These are phyloP conservation scores for Tipula confusa DNA, from an alignment of 2,888 invertebrate genomes.

Conservation along the genomic window DNA sequence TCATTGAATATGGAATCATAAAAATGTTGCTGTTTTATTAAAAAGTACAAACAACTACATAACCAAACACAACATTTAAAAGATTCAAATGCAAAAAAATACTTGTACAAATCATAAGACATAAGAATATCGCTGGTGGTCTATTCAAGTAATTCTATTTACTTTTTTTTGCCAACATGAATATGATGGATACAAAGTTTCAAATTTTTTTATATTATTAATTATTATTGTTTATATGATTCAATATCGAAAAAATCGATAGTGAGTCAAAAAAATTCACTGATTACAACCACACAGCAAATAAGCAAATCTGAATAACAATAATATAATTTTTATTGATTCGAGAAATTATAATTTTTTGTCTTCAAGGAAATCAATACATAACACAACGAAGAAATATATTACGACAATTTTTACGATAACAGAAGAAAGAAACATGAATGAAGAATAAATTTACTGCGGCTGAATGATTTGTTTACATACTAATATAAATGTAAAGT, in stretches of 20 bases:
- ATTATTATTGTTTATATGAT: conserved; percentile 3
- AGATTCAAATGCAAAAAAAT: not conserved
- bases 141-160: not conserved
- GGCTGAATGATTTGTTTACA: not conserved
- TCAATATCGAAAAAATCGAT: not conserved
- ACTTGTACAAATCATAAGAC: not conserved
- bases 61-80: not conserved
- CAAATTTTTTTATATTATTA: not conserved
- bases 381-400: not conserved
- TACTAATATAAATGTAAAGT: no score
- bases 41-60: not conserved
- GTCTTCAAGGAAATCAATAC: not conserved
- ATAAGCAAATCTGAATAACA: not conserved
- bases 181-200: not conserved
- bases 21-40: no score
- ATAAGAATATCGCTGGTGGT: not conserved
- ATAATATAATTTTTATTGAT: not conserved
- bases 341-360: not conserved
- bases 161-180: not conserved
- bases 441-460: not conserved
- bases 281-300: not conserved
- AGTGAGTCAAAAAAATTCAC: not conserved
- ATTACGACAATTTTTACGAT: not conserved
- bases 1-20: no score
- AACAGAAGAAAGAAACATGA: not conserved